A percentile compares a stretch with the other conserved stretches of the same genome.
Evolutionary conservation across 2,113 vertebrate species (phyloP).

Genomic region (Rallus limicola): DNA sequence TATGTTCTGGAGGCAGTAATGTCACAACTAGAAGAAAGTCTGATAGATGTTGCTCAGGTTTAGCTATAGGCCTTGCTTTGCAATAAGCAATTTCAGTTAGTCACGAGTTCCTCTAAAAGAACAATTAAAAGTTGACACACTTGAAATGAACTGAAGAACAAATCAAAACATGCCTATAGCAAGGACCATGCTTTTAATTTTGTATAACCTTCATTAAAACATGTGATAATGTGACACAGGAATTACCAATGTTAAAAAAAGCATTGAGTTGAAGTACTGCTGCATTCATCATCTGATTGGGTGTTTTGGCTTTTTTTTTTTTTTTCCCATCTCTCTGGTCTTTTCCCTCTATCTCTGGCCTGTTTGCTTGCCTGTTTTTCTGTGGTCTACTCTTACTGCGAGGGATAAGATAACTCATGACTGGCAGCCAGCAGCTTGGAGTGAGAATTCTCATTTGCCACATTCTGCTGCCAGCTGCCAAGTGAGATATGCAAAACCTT

Average conservation of each 20-base stretch:
- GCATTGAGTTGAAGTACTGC: background rate
- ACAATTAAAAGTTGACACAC: constrained; percentile 9
- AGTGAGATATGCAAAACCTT: constrained; percentile 56
- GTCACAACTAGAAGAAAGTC: background rate
- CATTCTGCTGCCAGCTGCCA: constrained; percentile 50
- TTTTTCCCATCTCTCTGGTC: background rate
- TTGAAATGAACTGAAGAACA: constrained; percentile 25
- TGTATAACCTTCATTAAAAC: background rate
- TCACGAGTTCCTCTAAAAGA: background rate
- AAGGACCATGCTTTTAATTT: background rate
- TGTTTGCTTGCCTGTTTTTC: background rate
- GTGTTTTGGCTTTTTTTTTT: background rate
- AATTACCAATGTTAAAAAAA: constrained; percentile 1
- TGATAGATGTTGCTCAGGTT: background rate
- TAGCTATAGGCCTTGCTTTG: background rate
- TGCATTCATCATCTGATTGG: background rate
- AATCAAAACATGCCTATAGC: constrained; percentile 19
- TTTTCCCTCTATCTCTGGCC: background rate
- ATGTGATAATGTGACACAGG: background rate
- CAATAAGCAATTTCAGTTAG: background rate
- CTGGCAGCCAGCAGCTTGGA: constrained; percentile 56
- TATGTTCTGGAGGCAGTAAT: background rate
- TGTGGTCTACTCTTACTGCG: constrained; percentile 19
- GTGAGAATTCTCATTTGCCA: constrained; percentile 63
- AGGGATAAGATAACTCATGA: constrained; percentile 58